phyloP scores from a whole-genome alignment of 2,888 invertebrate genomes.

The Rhabditophanes sp. region DNA sequence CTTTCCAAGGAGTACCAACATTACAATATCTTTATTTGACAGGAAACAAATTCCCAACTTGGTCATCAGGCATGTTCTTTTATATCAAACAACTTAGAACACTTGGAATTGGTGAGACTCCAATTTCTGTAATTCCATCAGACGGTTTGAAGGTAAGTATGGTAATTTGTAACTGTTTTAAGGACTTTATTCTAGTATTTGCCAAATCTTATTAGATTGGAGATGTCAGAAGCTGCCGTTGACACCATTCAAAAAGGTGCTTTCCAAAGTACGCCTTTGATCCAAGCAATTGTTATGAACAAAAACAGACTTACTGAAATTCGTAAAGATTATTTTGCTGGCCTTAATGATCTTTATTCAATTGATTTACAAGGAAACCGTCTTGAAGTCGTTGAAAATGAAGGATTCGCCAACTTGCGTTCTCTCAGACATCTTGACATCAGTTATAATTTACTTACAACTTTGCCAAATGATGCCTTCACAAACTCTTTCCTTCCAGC shows the following conservation, averaged over 20 bases:
- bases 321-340: slow-evolving; percentile 40
- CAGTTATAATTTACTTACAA: slow-evolving; percentile 41
- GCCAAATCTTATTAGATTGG: slow-evolving; percentile 39
- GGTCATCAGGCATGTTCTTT: slow-evolving; percentile 42
- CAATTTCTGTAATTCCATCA: slow-evolving; percentile 40
- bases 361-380: slow-evolving; percentile 42
- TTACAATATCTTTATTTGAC: slow-evolving; percentile 43
- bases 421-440: slow-evolving; percentile 40
- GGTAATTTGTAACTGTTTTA: neutral
- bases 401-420: slow-evolving; percentile 42
- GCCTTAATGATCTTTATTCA: slow-evolving; percentile 38
- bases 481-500: slow-evolving; percentile 31
- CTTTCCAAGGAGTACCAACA: slow-evolving; percentile 40
- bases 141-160: slow-evolving; percentile 34
- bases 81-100: slow-evolving; percentile 35
- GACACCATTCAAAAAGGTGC: slow-evolving; percentile 42
- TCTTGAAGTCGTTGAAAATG: slow-evolving; percentile 32
- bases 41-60: slow-evolving; percentile 41
- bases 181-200: slow-evolving; percentile 27
- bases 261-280: slow-evolving; percentile 38
- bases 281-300: slow-evolving; percentile 43
- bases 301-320: slow-evolving; percentile 43
- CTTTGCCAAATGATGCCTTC: slow-evolving; percentile 33
- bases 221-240: slow-evolving; percentile 44
- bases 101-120: slow-evolving; percentile 43